Evolutionary conservation across 2,888 invertebrate genomes (phyloP), one percentile per base, ranked within the genome.

Genomic region (Phoronis australis): DNA sequence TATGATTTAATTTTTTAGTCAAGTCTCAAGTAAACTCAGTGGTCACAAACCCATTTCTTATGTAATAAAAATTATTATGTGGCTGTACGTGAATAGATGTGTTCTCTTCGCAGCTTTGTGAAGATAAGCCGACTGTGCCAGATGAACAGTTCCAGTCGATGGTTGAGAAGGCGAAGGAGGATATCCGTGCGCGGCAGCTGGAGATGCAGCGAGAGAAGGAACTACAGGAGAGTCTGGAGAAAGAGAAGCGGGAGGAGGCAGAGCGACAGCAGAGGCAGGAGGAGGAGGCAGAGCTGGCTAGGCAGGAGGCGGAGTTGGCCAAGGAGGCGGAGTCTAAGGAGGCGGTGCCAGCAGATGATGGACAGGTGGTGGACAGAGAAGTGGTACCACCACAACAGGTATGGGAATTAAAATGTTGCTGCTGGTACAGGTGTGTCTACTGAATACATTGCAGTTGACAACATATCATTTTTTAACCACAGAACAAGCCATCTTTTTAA

Each of bases 71-170:
- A 25, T 52, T 55, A 6, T 50, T 56, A 23, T 6, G 40, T 50
- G 40, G 9, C 18, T 31, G 15, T 31, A 12, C n/a, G n/a, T 18
- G 44, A 31, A 12, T 31, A 12, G 31, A 31, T 12, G 24, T 45
- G 9, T 46, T 38, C 39, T 20, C 37, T 22, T 55, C 51, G 0
- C 55, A 73, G 73, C 50, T 71, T 22, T 75, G 75, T 63, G 71
- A 73, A 42, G 67, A 56, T 51, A 71, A 71, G 45, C 73, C 75
- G 4, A 67, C 68, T 51, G 65, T 75, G 18, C 63, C 69, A 68
- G 92, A 94, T n/a, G 92, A 92, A 0, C 87, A 89, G 38, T 95
- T 94, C 78, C 84, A 86, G 55, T 86, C 87, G 59, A 87, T 96
- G 88, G 90, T 96, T 15, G 88, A 90, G 3, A 73, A 72, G 48